These are phyloP conservation scores for Leptoteleia sp. DNA, from an alignment of 1,140 invertebrate genomes.

Conservation along the genomic window DNA sequence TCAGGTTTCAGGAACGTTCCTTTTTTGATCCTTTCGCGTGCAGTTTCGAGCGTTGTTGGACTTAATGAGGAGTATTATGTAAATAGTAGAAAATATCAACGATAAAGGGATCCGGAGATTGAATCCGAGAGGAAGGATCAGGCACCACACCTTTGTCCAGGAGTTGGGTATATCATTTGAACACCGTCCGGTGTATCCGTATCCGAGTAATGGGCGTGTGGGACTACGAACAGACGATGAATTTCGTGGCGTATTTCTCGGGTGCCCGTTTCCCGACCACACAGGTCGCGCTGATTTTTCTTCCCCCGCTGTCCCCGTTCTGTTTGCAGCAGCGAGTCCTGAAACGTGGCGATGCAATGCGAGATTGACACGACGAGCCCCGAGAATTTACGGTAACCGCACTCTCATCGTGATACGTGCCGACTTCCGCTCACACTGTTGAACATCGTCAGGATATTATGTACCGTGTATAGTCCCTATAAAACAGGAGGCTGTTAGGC, in stretches of 20 bases:
- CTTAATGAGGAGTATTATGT: too few species aligned
- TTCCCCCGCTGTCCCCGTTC: conserved; percentile 30
- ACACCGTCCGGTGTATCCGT: conserved; percentile 50
- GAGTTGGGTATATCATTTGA: conserved; percentile 52
- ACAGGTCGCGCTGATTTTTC: conserved; percentile 72
- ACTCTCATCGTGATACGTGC: conserved; percentile 65
- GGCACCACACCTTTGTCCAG: conserved; percentile 50
- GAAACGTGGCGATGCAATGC: conserved; percentile 71
- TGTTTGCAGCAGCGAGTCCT: conserved; percentile 66
- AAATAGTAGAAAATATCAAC: conserved; percentile 12
- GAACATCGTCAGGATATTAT: conserved; percentile 52
- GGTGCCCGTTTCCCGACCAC: conserved; percentile 65
- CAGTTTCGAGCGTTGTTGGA: too few species aligned
- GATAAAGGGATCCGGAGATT: too few species aligned
- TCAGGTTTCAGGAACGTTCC: too few species aligned
- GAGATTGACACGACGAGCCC: conserved; percentile 63
- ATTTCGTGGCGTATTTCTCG: conserved; percentile 71
- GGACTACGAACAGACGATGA: conserved; percentile 72
- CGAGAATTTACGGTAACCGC: conserved; percentile 72
- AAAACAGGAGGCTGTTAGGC: conserved; percentile 33
- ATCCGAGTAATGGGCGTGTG: conserved; percentile 69
- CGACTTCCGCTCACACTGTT: conserved; percentile 47
- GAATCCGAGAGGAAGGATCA: neutral
- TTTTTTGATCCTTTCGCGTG: too few species aligned
- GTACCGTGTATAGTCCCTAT: conserved; percentile 46